These are phyloP conservation scores for Eupithecia centaureata DNA, from an alignment of 2,888 invertebrate genomes.

Conservation along the genomic window DNA sequence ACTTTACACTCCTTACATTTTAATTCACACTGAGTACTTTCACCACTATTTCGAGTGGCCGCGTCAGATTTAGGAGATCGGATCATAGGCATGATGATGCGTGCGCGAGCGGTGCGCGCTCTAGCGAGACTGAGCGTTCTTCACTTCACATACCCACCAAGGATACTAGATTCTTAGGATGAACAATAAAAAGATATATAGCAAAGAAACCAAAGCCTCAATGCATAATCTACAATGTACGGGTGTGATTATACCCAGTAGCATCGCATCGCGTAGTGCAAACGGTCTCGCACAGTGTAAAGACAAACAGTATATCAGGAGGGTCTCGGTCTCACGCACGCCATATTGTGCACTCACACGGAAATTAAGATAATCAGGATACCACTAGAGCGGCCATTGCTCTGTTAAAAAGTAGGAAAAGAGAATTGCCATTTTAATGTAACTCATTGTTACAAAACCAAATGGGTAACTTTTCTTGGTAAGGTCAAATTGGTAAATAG, in stretches of 20 bases:
- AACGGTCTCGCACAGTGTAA: slow-evolving; percentile 15
- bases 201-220: not conserved
- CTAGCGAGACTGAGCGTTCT: too few relatives aligned
- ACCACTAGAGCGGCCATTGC: slow-evolving; percentile 5
- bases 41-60: too few relatives aligned
- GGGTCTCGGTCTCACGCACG: slow-evolving; percentile 5
- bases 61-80: too few relatives aligned
- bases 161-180: too few relatives aligned
- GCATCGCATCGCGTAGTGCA: not conserved
- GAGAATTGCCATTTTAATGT: not conserved
- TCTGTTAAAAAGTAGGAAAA: not conserved
- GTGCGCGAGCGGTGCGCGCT: too few relatives aligned
- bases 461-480: not conserved
- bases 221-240: not conserved
- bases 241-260: not conserved
- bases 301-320: slow-evolving; percentile 20
- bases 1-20: too few relatives aligned
- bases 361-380: slow-evolving; percentile 24
- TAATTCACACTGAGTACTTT: too few relatives aligned
- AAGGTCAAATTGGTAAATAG: not conserved
- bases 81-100: too few relatives aligned
- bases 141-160: too few relatives aligned
- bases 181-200: not conserved
- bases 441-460: not conserved
- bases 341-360: slow-evolving; percentile 13